phyloP scores from a whole-genome alignment of 2,888 invertebrate species.

The Eurois occulta region DNA sequence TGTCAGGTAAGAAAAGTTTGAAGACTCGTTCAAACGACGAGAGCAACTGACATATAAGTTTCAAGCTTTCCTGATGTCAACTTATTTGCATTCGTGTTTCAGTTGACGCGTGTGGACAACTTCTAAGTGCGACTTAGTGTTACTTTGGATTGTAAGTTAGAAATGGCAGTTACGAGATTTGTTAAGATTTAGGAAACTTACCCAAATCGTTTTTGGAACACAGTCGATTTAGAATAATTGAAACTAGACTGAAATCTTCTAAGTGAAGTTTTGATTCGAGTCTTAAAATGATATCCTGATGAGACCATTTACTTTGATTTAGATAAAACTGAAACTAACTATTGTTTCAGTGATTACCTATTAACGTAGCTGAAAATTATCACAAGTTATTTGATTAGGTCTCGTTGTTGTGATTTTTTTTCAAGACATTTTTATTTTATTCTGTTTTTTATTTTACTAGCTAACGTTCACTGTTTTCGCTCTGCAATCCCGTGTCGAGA shows the following conservation, averaged over 20 bases:
- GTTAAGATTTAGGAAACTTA: background rate
- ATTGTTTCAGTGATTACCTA: background rate
- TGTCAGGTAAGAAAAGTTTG: slow-evolving; percentile 53
- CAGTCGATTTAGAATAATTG: background rate
- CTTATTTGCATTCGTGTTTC: slow-evolving; percentile 49
- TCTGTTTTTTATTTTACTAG: background rate
- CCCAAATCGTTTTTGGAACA: no score
- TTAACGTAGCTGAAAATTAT: background rate
- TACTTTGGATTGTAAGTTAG: slow-evolving; percentile 20
- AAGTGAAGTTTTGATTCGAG: background rate
- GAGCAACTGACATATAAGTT: slow-evolving; percentile 57
- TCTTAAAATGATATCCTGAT: background rate
- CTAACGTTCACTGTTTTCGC: background rate
- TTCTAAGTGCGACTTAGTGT: slow-evolving; percentile 34
- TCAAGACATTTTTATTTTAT: background rate
- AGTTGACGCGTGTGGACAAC: slow-evolving; percentile 34
- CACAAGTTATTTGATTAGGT: background rate
- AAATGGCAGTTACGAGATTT: background rate
- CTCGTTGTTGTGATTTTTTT: background rate
- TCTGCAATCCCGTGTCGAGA: background rate
- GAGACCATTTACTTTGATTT: background rate
- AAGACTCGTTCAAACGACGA: slow-evolving; percentile 49
- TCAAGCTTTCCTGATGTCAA: slow-evolving; percentile 48
- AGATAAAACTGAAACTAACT: background rate
- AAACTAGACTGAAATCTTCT: background rate